Conservation (phyloP, 2,888 invertebrate genomes). For the Danaus chrysippus region DNA sequence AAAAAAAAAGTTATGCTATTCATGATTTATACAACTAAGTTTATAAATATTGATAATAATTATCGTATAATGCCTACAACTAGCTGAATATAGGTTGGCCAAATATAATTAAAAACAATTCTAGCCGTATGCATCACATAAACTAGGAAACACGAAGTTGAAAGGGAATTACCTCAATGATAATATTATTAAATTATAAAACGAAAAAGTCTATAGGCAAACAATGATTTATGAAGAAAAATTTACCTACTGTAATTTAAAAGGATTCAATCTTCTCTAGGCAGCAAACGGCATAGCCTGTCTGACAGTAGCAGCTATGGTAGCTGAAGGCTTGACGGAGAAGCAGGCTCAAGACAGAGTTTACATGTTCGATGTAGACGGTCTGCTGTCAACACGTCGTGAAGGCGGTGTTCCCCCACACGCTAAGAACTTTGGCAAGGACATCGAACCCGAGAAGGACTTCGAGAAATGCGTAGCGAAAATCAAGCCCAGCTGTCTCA, state of each 20-base stretch:
- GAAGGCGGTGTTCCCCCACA: constrained; percentile 84
- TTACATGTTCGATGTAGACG: constrained; percentile 97
- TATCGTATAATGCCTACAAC: too few species aligned
- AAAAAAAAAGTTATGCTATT: too few species aligned
- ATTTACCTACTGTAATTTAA: constrained; percentile 1
- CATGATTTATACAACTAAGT: too few species aligned
- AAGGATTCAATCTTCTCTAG: constrained; percentile 54
- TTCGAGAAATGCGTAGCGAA: constrained; percentile 89
- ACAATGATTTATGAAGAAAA: neutral
- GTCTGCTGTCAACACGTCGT: constrained; percentile 85
- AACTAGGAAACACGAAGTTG: too few species aligned
- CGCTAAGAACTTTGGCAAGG: constrained; percentile 86
- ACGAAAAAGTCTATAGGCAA: too few species aligned
- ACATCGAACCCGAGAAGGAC: constrained; percentile 86
- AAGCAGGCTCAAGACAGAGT: constrained; percentile 92
- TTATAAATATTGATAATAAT: too few species aligned
- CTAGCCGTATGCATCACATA: too few species aligned
- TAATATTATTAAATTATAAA: too few species aligned
- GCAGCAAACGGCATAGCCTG: constrained; percentile 96
- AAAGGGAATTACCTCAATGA: too few species aligned
- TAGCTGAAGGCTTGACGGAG: constrained; percentile 80
- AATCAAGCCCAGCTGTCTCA: constrained; percentile 92
- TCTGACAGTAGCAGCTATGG: constrained; percentile 93
- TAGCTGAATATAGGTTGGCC: too few species aligned
- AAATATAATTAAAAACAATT: too few species aligned